Base-by-base conservation (phyloP, 1,140 invertebrate species). In the Coptotermes formosanus region DNA sequence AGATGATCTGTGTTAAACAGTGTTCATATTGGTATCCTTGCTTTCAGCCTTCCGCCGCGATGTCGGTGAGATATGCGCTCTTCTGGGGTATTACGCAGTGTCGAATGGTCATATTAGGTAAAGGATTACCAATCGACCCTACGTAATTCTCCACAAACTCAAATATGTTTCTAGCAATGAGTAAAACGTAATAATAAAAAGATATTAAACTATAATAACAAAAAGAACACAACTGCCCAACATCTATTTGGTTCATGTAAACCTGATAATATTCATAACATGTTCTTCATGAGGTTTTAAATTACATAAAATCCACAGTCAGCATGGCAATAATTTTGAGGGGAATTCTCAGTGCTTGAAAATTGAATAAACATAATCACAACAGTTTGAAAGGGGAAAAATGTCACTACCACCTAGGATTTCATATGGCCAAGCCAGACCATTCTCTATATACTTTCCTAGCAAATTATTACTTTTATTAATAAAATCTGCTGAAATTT, bases 181-280 rank as follows among this genome's bases (percentile, higher is more conserved):
- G 25, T 83, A 44, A 44, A 44, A 83, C 43, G 43, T 44, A 44
- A 44, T 44, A 43, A 44, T 83, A 84, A 48, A 48, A 84, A 32
- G 83, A 84, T n/a, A 69, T 69, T 69, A 25, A 69, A 69, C 64
- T 69, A 69, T 69, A 25, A 69, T 69, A 69, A 69, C 64, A 69
- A 69, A 69, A 69, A 25, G 25, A 69, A 69, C 64, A 30, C n/a
- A 69, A 69, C 14, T 9, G 25, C n/a, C 64, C 23, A 69, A 69
- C 64, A 69, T 69, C 64, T 69, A 69, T 69, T 69, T 69, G 64
- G 64, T 69, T 69, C 64, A 55, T 55, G 64, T 69, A 69, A 69
- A 69, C 64, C 7, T 69, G 64, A 69, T 69, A 69, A 69, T 25
- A 69, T 69, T 69, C 23, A 69, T 69, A 69, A 69, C 64, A 69